Percentiles rank a stretch among this genome's conserved stretches.
These are phyloP conservation scores for Ophiodon elongatus DNA, from an alignment of 2,113 vertebrate genomes.

Conservation along the genomic window DNA sequence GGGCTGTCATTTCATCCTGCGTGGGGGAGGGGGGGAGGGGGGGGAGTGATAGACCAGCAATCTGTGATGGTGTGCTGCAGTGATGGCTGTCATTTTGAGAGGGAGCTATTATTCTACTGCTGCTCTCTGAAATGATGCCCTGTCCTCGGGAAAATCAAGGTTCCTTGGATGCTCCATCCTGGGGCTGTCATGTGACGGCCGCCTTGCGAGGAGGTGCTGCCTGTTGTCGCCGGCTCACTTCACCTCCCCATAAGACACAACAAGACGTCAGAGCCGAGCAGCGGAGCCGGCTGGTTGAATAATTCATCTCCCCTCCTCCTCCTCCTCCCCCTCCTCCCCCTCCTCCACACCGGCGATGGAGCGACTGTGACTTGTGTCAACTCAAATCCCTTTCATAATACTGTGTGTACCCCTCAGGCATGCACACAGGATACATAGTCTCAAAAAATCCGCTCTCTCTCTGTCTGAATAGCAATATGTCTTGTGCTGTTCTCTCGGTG, in stretches of 20 bases:
- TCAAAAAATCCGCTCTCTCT: constrained; percentile 50
- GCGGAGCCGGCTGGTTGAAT: constrained; percentile 75
- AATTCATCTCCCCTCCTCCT: constrained; percentile 68
- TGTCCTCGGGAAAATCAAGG: constrained; percentile 70
- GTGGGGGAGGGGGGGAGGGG: constrained; percentile 34
- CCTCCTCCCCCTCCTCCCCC: constrained; percentile 37
- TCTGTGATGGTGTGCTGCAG: constrained; percentile 74
- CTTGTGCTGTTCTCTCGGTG: constrained; percentile 47
- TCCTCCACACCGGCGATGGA: constrained; percentile 66
- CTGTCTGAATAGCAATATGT: constrained; percentile 70
- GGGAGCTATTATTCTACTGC: constrained; percentile 71
- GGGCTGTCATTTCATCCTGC: constrained; percentile 70
- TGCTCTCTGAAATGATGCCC: constrained; percentile 77
- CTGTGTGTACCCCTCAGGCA: constrained; percentile 76
- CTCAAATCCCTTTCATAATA: constrained; percentile 78
- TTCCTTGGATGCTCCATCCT: constrained; percentile 66
- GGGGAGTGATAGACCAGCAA: constrained; percentile 76
- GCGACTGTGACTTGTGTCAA: constrained; percentile 81
- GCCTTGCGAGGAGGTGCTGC: constrained; percentile 63
- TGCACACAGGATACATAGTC: constrained; percentile 47
- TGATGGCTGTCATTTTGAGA: constrained; percentile 76
- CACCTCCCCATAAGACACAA: constrained; percentile 74
- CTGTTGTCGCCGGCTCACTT: constrained; percentile 63
- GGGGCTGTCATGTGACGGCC: constrained; percentile 69
- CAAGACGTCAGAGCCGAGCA: constrained; percentile 70